Percentiles rank a stretch among this genome's conserved stretches.
phyloP scores from a whole-genome alignment of 2,113 vertebrate species.

The Coracopsis vasa region DNA sequence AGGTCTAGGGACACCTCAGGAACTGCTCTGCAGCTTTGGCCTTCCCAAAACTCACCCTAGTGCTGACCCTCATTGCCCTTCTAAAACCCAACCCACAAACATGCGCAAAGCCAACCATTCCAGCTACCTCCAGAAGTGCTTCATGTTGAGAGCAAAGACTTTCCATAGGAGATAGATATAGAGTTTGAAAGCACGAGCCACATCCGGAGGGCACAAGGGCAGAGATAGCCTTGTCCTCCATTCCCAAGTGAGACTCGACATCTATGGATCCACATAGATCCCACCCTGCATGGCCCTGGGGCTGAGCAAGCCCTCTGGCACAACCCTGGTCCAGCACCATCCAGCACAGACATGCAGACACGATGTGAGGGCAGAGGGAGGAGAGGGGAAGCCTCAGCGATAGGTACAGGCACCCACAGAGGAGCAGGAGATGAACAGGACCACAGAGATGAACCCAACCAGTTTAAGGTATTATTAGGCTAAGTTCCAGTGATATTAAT shows the following conservation, averaged over 20 bases:
- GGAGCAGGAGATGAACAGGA: not conserved
- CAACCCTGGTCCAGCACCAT: not conserved
- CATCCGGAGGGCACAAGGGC: not conserved
- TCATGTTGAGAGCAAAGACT: not conserved
- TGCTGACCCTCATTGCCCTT: not conserved
- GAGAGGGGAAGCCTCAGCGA: not conserved
- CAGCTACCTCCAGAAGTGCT: not conserved
- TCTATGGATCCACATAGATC: not conserved
- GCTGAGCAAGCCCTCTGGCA: not conserved
- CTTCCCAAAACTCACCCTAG: not conserved
- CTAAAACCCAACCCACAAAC: rapidly evolving
- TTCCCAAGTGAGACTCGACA: not conserved
- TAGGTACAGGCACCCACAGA: not conserved
- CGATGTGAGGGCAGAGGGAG: not conserved
- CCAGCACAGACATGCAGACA: not conserved
- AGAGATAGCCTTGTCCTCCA: not conserved
- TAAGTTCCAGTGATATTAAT: not conserved
- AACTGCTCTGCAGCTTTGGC: not conserved
- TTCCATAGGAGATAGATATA: not conserved
- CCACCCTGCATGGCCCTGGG: rapidly evolving
- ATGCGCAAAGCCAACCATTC: not conserved
- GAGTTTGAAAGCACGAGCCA: not conserved
- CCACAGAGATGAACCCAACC: not conserved
- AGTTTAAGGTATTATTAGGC: not conserved
- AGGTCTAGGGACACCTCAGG: not conserved